Conservation (phyloP, 2,113 vertebrate species). For the Porphyrio hochstetteri region DNA sequence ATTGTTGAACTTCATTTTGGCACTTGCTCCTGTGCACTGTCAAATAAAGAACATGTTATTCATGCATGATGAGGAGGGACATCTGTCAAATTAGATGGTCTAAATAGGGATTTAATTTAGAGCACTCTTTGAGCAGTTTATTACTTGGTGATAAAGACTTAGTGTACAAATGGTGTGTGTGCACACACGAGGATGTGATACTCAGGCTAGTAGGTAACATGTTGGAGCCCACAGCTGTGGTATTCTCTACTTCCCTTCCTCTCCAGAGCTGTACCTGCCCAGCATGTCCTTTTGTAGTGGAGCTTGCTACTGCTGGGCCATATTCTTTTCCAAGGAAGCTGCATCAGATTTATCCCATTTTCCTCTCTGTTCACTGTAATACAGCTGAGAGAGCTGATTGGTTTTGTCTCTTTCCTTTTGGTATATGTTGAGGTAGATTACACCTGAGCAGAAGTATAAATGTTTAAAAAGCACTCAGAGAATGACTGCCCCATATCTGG, state of each 20-base stretch:
- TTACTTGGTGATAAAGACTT: background rate
- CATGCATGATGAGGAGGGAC: background rate
- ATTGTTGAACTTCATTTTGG: background rate
- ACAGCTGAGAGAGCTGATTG: background rate
- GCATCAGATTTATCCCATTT: background rate
- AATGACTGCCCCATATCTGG: background rate
- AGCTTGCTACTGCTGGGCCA: background rate
- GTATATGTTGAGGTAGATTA: background rate
- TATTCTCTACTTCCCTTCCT: background rate
- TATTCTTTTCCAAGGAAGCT: background rate
- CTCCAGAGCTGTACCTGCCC: background rate
- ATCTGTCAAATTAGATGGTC: background rate
- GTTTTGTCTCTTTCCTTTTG: background rate
- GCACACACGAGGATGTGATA: background rate
- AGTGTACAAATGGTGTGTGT: background rate
- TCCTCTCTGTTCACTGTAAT: background rate
- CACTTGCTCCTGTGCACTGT: background rate
- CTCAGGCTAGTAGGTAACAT: background rate
- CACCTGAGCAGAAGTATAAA: background rate
- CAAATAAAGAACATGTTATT: background rate
- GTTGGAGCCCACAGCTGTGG: background rate
- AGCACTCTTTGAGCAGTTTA: background rate
- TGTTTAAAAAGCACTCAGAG: background rate
- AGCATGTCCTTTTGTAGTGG: fast-evolving
- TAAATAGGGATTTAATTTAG: background rate